Evolutionary conservation across 2,113 vertebrate genomes (phyloP).

Genomic region (Mobula birostris): DNA sequence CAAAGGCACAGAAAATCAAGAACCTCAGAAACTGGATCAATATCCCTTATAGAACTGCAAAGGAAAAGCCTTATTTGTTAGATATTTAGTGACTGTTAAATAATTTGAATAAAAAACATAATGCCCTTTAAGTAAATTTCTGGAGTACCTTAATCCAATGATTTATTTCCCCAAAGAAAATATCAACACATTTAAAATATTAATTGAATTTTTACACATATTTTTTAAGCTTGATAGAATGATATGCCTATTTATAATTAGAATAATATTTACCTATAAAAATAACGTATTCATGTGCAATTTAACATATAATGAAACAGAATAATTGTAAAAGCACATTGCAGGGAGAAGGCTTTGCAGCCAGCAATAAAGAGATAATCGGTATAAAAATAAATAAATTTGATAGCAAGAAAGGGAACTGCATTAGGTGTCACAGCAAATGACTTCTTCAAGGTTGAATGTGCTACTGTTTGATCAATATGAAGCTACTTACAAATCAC

Average conservation of each 20-base stretch:
- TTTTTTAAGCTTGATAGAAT: neutral
- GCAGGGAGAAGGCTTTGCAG: neutral
- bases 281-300: neutral
- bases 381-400: neutral
- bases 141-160: neutral
- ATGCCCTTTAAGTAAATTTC: neutral
- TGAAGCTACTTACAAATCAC: slow-evolving; percentile 80
- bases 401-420: slow-evolving; percentile 44
- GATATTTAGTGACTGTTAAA: neutral
- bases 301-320: neutral
- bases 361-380: neutral
- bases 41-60: neutral
- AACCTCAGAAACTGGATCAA: neutral
- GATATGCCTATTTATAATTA: neutral
- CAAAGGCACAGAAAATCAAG: neutral
- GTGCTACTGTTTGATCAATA: slow-evolving; percentile 74
- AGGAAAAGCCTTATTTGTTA: neutral
- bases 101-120: neutral
- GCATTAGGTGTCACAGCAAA: slow-evolving; percentile 59
- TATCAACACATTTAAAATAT: neutral
- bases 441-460: slow-evolving; percentile 74
- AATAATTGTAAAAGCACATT: neutral
- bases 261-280: neutral
- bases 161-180: neutral
- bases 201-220: neutral